Evolutionary conservation across 2,113 vertebrate genomes (phyloP), one percentile per base, ranked within the genome.

Genomic region (Embiotoca jacksoni): DNA sequence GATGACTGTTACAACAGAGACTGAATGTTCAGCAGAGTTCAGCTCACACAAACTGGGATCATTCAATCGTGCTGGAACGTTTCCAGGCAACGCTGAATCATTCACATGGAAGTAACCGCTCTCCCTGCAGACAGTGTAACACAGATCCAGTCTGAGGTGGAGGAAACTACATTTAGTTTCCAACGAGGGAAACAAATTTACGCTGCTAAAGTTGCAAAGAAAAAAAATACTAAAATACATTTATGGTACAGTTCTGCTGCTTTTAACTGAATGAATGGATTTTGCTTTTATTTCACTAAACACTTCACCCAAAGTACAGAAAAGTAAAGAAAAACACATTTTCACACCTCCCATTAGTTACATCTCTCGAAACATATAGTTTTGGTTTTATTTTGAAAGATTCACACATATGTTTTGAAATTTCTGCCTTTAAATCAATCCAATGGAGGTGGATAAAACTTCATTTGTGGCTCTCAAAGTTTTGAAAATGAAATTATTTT

Each of bases 111-210:
- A 44, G 7, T 23, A 14, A 0, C 0, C 4, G 4, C 16, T 59
- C 15, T 50, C 3, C 39, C 58, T 63, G 52, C 37, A 41, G 35
- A 49, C 14, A 2, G n/a, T 30, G 15, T 31, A 15, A 52, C 35
- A 56, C 11, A 30, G 50, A 39, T 39, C 23, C 31, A 53, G 7
- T 41, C 9, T 5, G 5, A 46, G 47, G 61, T 16, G 35, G n/a
- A 0, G 56, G 13, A 72, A 80, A 72, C 4, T 39, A 64, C 8
- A 41, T 72, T 50, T 57, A 58, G 2, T n/a, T 75, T 33, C 46
- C 47, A 33, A 32, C 14, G 31, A 50, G 23, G 23, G 35, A 39
- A 31, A 75, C n/a, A 33, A 0, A 33, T 50, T 36, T 55, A 37
- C 16, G 36, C 7, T 33, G 55, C 35, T 35, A 13, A 46, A 31